Conservation (phyloP, 2,888 invertebrate genomes). For the Stegophylla sp. region DNA sequence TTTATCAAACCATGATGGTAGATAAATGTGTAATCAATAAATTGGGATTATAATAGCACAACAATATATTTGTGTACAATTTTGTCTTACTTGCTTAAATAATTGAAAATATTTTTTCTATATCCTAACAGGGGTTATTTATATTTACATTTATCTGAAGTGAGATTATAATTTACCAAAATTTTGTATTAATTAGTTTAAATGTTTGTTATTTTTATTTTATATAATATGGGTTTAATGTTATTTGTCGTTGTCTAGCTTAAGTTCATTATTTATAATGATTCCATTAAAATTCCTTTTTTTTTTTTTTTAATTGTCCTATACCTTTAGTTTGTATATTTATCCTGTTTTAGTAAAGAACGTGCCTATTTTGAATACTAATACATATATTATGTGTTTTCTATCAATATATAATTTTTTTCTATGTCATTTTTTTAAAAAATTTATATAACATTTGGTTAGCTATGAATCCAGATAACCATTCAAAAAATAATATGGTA, state of each 20-base stretch:
- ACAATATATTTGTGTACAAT: neutral
- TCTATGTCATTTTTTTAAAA: conserved; percentile 26
- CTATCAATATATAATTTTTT: conserved; percentile 39
- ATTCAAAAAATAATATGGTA: neutral
- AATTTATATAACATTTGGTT: conserved; percentile 13
- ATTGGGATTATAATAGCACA: neutral
- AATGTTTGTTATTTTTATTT: conserved; percentile 34
- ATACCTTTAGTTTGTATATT: conserved; percentile 32
- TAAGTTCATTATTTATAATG: conserved; percentile 14
- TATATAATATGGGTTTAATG: conserved; percentile 38
- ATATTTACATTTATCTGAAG: conserved; percentile 19
- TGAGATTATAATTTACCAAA: conserved; percentile 30
- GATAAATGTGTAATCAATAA: conserved; percentile 1
- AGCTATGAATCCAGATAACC: conserved; percentile 3
- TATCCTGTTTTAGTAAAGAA: conserved; percentile 44
- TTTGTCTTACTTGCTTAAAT: neutral
- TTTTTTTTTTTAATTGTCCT: neutral
- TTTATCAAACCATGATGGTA: neutral
- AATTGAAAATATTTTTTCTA: conserved; percentile 1
- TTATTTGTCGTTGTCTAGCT: conserved; percentile 29
- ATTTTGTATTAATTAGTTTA: conserved; percentile 27
- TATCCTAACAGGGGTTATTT: neutral
- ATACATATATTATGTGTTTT: conserved; percentile 54
- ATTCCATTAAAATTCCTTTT: conserved; percentile 7
- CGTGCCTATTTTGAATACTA: conserved; percentile 38